These are phyloP conservation scores for Tiliqua scincoides DNA, from an alignment of 2,113 vertebrate genomes.

Conservation along the genomic window DNA sequence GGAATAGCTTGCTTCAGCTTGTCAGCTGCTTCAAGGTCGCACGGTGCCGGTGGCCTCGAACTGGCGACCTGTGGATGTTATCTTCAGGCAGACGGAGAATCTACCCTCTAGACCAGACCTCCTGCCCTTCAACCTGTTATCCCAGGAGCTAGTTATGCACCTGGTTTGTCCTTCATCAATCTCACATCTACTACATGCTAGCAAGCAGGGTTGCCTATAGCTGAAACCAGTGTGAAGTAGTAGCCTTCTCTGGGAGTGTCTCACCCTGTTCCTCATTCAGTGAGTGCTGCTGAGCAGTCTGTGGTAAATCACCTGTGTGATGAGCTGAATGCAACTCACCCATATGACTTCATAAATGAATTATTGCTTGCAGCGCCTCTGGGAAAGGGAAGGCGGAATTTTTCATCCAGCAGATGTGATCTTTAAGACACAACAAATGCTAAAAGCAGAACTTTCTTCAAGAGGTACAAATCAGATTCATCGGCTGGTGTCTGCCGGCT, in stretches of 20 bases:
- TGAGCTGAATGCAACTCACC: conserved; percentile 5
- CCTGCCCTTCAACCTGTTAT: no score
- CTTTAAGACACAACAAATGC: conserved; percentile 26
- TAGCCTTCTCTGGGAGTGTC: accelerated
- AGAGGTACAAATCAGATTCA: conserved; percentile 6
- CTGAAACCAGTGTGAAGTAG: background rate
- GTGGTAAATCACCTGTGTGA: background rate
- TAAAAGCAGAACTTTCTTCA: conserved; percentile 36
- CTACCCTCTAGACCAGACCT: no score
- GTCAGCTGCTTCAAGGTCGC: no score
- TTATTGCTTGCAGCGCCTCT: conserved; percentile 3
- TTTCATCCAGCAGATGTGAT: conserved; percentile 20
- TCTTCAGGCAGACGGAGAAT: no score
- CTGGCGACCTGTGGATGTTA: no score
- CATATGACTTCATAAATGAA: conserved; percentile 9
- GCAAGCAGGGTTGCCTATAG: background rate
- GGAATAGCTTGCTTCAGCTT: no score
- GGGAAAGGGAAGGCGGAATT: background rate
- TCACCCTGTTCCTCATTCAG: background rate
- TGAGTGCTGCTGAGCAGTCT: accelerated
- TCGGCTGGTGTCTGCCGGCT: conserved; percentile 24
- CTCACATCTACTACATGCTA: background rate
- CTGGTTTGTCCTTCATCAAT: background rate
- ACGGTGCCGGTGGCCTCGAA: no score
- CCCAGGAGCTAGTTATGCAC: background rate